Evolutionary conservation across 2,888 invertebrate species (phyloP), one percentile per base, ranked within the genome.

Genomic region (Caenorhabditis japonica): DNA sequence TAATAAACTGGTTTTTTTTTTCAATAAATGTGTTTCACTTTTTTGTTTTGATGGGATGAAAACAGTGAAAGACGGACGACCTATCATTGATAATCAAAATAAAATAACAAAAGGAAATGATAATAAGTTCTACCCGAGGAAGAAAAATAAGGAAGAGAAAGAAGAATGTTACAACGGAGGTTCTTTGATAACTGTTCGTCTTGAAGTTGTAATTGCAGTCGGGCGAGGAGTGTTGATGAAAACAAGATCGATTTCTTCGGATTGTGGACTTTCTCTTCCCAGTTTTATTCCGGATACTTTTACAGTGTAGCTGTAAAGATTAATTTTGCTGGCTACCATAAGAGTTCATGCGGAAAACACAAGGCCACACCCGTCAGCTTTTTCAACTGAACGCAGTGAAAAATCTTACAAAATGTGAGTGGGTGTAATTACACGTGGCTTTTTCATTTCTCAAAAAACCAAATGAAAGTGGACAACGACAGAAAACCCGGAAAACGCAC

Each of bases 271-370:
- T 38, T 73, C 72, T 2, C 46, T 46, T 4, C 61, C 56, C 0
- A 44, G 38, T n/a, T 62, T 56, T 46, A 73, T 64, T 19, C 72
- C 72, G 12, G 66, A 58, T 25, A 73, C 39, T 55, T 55, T 66
- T 21, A 73, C 36, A 0, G 55, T 66, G 60, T 73, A 73, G 30
- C 66, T 71, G 71, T 12, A 71, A 62, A 21, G 15, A 13, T 52
- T 13, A 10, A 7, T 0, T 53, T 8, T n/a, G n/a, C n/a, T n/a
- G n/a, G n/a, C n/a, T n/a, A n/a, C n/a, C n/a, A n/a, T n/a, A n/a
- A n/a, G n/a, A n/a, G n/a, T n/a, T n/a, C n/a, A n/a, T n/a, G n/a
- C n/a, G n/a, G n/a, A n/a, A n/a, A n/a, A n/a, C n/a, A n/a, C n/a
- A n/a, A n/a, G n/a, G n/a, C n/a, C n/a, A n/a, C n/a, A n/a, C n/a